These are phyloP conservation scores for Platycheirus rosarum DNA, from an alignment of 2,888 invertebrate genomes.

Conservation along the genomic window DNA sequence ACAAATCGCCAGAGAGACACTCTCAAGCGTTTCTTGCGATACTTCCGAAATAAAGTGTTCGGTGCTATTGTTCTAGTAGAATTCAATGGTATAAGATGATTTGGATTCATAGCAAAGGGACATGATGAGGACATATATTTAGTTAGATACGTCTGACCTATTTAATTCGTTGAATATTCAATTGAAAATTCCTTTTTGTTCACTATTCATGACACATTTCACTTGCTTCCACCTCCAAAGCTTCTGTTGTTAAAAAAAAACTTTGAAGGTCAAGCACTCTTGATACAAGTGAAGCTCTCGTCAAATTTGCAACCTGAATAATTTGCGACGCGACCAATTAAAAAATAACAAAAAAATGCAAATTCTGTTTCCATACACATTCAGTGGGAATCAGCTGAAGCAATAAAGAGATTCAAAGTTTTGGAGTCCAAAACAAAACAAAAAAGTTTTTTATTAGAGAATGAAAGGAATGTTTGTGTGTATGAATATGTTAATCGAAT, in stretches of 20 bases:
- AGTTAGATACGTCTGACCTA: slow-evolving; percentile 8
- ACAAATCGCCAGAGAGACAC: too few relatives aligned
- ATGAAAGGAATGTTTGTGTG: not conserved
- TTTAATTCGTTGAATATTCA: slow-evolving; percentile 23
- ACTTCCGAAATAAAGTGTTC: too few relatives aligned
- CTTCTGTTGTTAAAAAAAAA: slow-evolving; percentile 24
- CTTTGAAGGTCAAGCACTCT: slow-evolving; percentile 30
- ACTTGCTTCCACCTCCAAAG: not conserved
- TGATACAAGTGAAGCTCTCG: not conserved
- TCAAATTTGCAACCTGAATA: slow-evolving; percentile 28
- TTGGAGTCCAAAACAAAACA: too few relatives aligned
- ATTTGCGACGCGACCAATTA: slow-evolving; percentile 38
- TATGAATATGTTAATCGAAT: too few relatives aligned
- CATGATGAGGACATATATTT: too few relatives aligned
- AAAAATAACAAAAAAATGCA: slow-evolving; percentile 28
- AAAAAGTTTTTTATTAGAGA: too few relatives aligned
- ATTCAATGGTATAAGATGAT: too few relatives aligned
- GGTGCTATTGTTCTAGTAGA: too few relatives aligned
- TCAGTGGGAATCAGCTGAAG: not conserved
- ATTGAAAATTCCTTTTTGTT: not conserved
- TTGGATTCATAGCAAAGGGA: too few relatives aligned
- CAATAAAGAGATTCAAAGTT: not conserved
- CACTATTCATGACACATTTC: not conserved
- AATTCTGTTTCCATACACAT: slow-evolving; percentile 13
- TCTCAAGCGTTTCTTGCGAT: too few relatives aligned